Conservation (phyloP, 2,113 vertebrate genomes). For the Microtus oregoni region DNA sequence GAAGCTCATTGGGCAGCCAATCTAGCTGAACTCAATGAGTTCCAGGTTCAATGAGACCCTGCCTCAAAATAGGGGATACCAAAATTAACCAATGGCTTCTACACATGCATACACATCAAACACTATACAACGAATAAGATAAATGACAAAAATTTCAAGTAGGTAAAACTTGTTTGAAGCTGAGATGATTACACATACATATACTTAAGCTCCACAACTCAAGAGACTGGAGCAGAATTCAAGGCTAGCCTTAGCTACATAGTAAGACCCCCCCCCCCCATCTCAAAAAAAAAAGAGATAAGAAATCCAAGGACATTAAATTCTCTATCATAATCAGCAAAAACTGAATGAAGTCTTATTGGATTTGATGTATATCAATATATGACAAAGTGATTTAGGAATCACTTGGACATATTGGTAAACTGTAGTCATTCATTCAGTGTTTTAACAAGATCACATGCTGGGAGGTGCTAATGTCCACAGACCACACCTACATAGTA, state of each 20-base stretch:
- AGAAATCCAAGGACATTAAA: background rate
- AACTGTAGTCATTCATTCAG: conserved; percentile 6
- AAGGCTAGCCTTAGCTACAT: background rate
- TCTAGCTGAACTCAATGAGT: background rate
- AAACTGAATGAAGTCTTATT: background rate
- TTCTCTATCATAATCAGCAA: background rate
- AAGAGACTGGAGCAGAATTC: background rate
- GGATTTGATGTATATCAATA: background rate
- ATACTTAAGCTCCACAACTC: background rate
- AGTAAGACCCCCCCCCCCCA: background rate
- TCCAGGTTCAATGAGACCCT: background rate
- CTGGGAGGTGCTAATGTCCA: background rate
- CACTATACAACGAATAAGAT: background rate
- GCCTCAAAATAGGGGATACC: background rate
- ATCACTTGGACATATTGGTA: conserved; percentile 6
- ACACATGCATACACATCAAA: background rate
- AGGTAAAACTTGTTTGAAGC: conserved; percentile 20
- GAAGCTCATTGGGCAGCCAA: background rate
- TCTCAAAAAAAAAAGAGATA: background rate
- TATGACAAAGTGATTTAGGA: background rate
- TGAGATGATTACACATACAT: background rate
- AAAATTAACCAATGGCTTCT: background rate
- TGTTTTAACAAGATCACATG: background rate
- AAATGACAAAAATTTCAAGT: background rate
- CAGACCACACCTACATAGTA: background rate